Evolutionary conservation across 2,797 vertebrate genomes (phyloP).

Genomic region (Pampus argenteus): DNA sequence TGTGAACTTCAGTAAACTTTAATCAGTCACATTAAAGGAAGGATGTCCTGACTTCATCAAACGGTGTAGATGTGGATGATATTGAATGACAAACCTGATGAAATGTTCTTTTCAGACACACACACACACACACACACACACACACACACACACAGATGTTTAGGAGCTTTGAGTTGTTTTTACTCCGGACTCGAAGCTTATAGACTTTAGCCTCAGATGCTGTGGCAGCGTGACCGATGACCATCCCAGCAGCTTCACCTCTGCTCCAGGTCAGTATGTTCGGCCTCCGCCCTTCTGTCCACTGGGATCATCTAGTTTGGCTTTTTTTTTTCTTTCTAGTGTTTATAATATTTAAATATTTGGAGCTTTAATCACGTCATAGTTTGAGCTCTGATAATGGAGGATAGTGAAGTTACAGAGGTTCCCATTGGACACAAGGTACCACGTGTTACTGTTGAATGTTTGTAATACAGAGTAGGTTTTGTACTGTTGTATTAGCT

Average conservation of each 20-base stretch:
- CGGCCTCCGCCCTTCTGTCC: constrained; percentile 15
- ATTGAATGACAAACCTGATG: too few relatives aligned
- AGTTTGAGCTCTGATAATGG: background rate
- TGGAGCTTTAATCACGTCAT: background rate
- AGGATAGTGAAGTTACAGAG: constrained; percentile 13
- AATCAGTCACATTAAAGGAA: background rate
- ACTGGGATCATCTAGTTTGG: background rate
- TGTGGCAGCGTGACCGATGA: constrained; percentile 48
- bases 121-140: constrained; percentile 8
- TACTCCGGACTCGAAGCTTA: constrained; percentile 38
- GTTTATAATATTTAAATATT: constrained; percentile 15
- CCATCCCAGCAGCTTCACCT: constrained; percentile 18
- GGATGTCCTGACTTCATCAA: background rate
- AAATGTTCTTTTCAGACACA: background rate
- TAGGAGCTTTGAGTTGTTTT: constrained; percentile 28
- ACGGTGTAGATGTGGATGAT: background rate
- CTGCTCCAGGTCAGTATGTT: background rate
- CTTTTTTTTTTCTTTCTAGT: background rate
- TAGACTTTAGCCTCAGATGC: constrained; percentile 45
- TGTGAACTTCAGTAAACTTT: background rate
- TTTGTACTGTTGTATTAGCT: constrained; percentile 60
- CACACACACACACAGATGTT: background rate
- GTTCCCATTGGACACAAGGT: constrained; percentile 18
- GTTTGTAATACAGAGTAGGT: constrained; percentile 42
- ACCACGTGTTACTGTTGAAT: constrained; percentile 12